Evolutionary conservation across 1,140 invertebrate genomes (phyloP).

Genomic region (Notospermus geniculatus): DNA sequence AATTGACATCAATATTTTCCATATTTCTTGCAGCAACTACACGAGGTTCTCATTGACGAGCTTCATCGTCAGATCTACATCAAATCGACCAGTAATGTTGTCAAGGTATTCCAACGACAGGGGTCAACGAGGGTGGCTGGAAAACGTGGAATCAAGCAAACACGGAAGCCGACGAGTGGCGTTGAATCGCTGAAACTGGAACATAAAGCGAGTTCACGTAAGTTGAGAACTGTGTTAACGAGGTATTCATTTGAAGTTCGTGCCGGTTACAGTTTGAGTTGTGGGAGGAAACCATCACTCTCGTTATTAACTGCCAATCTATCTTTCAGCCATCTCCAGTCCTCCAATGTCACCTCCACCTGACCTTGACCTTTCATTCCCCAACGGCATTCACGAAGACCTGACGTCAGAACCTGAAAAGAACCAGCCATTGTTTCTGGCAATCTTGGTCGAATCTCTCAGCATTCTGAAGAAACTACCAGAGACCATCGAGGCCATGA

Average conservation of each 20-base stretch:
- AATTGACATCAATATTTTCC: slow-evolving; percentile 8
- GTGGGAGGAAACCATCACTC: no score
- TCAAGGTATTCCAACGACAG: slow-evolving; percentile 40
- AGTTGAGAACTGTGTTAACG: no score
- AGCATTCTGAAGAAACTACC: slow-evolving; percentile 80
- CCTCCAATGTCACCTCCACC: slow-evolving; percentile 7
- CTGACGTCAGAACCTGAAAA: slow-evolving; percentile 67
- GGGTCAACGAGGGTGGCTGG: slow-evolving; percentile 38
- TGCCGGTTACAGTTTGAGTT: no score
- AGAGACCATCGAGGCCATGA: slow-evolving; percentile 78
- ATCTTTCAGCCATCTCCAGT: no score
- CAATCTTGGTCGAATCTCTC: slow-evolving; percentile 81
- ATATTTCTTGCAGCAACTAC: slow-evolving; percentile 62
- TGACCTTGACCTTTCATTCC: no score
- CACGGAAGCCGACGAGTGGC: slow-evolving; percentile 15
- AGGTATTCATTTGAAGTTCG: no score
- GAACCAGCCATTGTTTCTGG: slow-evolving; percentile 69
- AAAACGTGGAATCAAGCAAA: no score
- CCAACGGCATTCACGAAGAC: slow-evolving; percentile 59
- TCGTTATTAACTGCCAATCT: no score
- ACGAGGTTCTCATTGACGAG: slow-evolving; percentile 68
- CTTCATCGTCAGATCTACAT: slow-evolving; percentile 73
- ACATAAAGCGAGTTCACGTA: slow-evolving; percentile 17
- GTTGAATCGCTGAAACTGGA: slow-evolving; percentile 13
- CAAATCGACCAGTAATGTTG: slow-evolving; percentile 59